phyloP scores from a whole-genome alignment of 35 echinoderm and acorn worm genomes.

The Strongylocentrotus purpuratus region DNA sequence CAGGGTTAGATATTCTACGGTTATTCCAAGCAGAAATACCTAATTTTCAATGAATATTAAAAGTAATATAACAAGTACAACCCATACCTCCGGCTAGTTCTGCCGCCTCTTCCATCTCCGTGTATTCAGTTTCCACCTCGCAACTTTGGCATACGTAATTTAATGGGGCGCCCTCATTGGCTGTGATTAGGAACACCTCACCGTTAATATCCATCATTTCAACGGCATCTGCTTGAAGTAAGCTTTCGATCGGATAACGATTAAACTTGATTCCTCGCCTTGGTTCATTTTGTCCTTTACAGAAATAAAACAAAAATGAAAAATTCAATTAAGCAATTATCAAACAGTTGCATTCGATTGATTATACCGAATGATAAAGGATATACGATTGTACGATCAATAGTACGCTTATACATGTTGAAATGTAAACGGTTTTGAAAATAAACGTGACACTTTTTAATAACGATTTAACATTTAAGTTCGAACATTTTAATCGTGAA shows the following conservation, averaged over 20 bases:
- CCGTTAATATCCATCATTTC: background rate
- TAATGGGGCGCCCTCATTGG: constrained; percentile 29
- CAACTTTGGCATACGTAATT: background rate
- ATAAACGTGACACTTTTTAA: no score
- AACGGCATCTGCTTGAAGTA: constrained; percentile 16
- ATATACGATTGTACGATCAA: no score
- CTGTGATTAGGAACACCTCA: constrained; percentile 21
- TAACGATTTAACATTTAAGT: no score
- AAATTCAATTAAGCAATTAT: no score
- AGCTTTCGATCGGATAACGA: constrained; percentile 16
- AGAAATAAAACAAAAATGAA: background rate
- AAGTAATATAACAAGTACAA: background rate
- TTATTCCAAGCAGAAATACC: no score
- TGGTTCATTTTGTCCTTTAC: background rate
- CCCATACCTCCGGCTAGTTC: constrained; percentile 1
- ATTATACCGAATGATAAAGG: no score
- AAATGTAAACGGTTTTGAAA: no score
- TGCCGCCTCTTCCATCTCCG: background rate
- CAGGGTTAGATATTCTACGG: no score
- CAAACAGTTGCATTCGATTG: no score
- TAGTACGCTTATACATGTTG: no score
- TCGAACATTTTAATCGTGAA: no score
- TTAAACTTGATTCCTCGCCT: background rate
- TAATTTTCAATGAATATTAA: no score
- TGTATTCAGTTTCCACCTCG: constrained; percentile 27